Conservation (phyloP, 2,888 invertebrate species). For the Euzophera pinguis region DNA sequence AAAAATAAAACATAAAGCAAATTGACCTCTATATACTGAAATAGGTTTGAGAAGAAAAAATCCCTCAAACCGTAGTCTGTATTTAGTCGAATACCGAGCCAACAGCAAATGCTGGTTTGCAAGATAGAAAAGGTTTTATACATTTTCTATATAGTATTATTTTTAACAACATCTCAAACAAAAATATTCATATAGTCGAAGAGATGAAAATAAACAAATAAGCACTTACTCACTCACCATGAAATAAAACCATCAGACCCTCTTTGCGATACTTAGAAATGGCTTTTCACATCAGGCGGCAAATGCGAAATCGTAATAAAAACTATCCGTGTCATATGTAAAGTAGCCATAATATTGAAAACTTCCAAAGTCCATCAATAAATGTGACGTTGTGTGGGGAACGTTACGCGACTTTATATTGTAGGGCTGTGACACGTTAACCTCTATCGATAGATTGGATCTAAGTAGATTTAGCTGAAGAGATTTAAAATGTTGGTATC, state of each 20-base stretch:
- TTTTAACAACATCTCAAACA: too few species aligned
- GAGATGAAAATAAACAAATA: slow-evolving; percentile 4
- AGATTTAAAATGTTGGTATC: not conserved
- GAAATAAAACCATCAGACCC: slow-evolving; percentile 34
- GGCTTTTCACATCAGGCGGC: slow-evolving; percentile 71
- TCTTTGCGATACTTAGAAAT: slow-evolving; percentile 42
- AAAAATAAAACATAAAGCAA: too few species aligned
- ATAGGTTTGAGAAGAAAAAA: too few species aligned
- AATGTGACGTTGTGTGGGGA: slow-evolving; percentile 71
- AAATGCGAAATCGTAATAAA: slow-evolving; percentile 79
- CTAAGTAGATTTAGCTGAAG: too few species aligned
- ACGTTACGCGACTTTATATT: slow-evolving; percentile 43
- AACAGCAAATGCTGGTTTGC: too few species aligned
- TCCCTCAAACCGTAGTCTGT: too few species aligned
- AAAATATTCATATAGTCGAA: not conserved
- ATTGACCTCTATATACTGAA: too few species aligned
- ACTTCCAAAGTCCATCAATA: slow-evolving; percentile 79
- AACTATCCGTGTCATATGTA: slow-evolving; percentile 74
- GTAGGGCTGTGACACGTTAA: slow-evolving; percentile 15
- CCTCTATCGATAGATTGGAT: not conserved
- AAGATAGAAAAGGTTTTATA: too few species aligned
- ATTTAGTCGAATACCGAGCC: too few species aligned
- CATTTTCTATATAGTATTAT: too few species aligned
- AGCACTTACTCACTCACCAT: slow-evolving; percentile 27
- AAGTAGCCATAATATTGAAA: slow-evolving; percentile 79